These are phyloP conservation scores for Melipona bicolor DNA, from an alignment of 2,888 invertebrate genomes.

Conservation along the genomic window DNA sequence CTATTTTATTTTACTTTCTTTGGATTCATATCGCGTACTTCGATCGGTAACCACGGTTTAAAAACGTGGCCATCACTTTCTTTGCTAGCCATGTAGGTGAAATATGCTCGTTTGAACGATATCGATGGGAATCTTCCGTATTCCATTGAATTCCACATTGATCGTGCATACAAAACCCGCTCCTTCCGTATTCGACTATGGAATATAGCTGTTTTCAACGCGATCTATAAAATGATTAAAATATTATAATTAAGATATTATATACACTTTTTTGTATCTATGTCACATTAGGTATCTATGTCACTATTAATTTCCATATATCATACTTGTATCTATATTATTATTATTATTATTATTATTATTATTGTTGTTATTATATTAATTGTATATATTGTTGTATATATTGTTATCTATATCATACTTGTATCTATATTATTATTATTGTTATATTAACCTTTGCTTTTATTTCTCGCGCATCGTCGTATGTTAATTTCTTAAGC, in stretches of 20 bases:
- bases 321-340: too few relatives aligned
- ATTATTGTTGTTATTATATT: too few relatives aligned
- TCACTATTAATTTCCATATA: too few relatives aligned
- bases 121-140: slow-evolving; percentile 75
- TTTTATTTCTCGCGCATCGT: slow-evolving; percentile 68
- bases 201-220: slow-evolving; percentile 67
- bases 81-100: slow-evolving; percentile 77
- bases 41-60: slow-evolving; percentile 68
- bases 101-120: slow-evolving; percentile 78
- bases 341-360: too few relatives aligned
- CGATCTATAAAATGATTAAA: slow-evolving; percentile 67
- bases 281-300: too few relatives aligned
- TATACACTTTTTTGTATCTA: background rate
- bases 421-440: too few relatives aligned
- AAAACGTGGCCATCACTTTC: slow-evolving; percentile 76
- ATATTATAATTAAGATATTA: slow-evolving; percentile 2
- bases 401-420: too few relatives aligned
- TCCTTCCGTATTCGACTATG: slow-evolving; percentile 71
- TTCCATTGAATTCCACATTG: slow-evolving; percentile 78
- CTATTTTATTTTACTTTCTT: background rate
- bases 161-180: slow-evolving; percentile 70
- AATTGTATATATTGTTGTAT: too few relatives aligned
- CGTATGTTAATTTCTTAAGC: slow-evolving; percentile 66
- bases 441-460: slow-evolving; percentile 57
- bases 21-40: slow-evolving; percentile 9